These are phyloP conservation scores for Aplochiton taeniatus DNA, from an alignment of 2,797 vertebrate species.

Conservation along the genomic window DNA sequence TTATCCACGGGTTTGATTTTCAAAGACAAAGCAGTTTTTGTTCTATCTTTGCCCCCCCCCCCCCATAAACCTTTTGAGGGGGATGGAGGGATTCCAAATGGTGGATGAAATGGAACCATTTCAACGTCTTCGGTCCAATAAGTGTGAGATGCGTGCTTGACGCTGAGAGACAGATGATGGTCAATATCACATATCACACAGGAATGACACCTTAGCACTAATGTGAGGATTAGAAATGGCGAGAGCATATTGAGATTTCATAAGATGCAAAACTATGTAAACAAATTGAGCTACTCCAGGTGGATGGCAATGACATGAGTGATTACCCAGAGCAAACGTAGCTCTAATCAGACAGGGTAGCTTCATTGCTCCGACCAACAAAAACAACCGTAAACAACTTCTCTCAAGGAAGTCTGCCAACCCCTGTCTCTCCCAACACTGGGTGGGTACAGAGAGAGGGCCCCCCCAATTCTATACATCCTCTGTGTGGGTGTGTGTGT, in stretches of 20 bases:
- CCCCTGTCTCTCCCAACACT: slow-evolving; percentile 45
- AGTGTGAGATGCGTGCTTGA: too few relatives aligned
- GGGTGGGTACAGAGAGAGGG: slow-evolving; percentile 51
- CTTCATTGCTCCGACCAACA: too few relatives aligned
- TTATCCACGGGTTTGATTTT: too few relatives aligned
- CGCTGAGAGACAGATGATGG: too few relatives aligned
- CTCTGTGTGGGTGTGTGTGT: slow-evolving; percentile 60
- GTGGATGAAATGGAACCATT: too few relatives aligned
- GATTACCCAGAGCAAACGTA: too few relatives aligned
- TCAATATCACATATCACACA: not conserved
- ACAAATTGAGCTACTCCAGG: slow-evolving; percentile 28
- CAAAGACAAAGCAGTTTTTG: not conserved
- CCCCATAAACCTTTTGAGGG: too few relatives aligned
- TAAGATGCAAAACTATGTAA: slow-evolving; percentile 32
- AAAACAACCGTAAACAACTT: not conserved
- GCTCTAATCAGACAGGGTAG: too few relatives aligned
- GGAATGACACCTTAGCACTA: not conserved
- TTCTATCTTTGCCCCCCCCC: too few relatives aligned
- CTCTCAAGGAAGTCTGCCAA: slow-evolving; percentile 48
- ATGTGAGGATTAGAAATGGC: not conserved
- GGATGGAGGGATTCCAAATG: too few relatives aligned
- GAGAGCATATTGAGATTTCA: slow-evolving; percentile 29
- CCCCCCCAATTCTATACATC: slow-evolving; percentile 65
- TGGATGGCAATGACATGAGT: too few relatives aligned
- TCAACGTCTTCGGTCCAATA: too few relatives aligned